phyloP scores from a whole-genome alignment of 2,888 invertebrate genomes.

The Encarsia formosa region DNA sequence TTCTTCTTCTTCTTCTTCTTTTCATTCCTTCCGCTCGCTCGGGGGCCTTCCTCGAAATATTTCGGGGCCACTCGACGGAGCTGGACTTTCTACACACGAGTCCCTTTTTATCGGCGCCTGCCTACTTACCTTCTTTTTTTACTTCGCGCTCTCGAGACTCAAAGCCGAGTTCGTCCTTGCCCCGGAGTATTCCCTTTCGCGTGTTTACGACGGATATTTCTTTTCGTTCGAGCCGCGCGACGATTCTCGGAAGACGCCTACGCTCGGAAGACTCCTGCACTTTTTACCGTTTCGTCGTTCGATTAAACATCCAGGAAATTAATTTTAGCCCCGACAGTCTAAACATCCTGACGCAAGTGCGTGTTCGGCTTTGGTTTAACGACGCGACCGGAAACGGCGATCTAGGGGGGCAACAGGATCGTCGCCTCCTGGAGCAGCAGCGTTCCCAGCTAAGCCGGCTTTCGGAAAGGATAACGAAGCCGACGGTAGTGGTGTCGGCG shows the following conservation, averaged over 20 bases:
- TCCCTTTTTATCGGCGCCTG: conserved; percentile 26
- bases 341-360: no score
- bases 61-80: conserved; percentile 13
- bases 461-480: background rate
- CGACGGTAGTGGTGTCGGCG: background rate
- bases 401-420: no score
- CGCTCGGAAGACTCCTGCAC: no score
- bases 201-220: conserved; percentile 17
- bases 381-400: no score
- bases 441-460: no score
- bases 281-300: no score
- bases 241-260: conserved; percentile 25
- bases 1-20: conserved; percentile 25
- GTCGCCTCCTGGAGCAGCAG: no score
- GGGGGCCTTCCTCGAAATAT: conserved; percentile 25
- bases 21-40: conserved; percentile 21
- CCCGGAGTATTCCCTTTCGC: conserved; percentile 7
- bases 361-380: no score
- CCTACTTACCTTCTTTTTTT: conserved; percentile 17
- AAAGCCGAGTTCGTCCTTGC: conserved; percentile 7
- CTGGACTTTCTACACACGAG: conserved; percentile 17
- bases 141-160: background rate
- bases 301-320: no score
- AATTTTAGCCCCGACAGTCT: no score
- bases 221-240: conserved; percentile 8